These are phyloP conservation scores for Propithecus perrieri DNA, from an alignment of 2,797 vertebrate species.

Conservation along the genomic window DNA sequence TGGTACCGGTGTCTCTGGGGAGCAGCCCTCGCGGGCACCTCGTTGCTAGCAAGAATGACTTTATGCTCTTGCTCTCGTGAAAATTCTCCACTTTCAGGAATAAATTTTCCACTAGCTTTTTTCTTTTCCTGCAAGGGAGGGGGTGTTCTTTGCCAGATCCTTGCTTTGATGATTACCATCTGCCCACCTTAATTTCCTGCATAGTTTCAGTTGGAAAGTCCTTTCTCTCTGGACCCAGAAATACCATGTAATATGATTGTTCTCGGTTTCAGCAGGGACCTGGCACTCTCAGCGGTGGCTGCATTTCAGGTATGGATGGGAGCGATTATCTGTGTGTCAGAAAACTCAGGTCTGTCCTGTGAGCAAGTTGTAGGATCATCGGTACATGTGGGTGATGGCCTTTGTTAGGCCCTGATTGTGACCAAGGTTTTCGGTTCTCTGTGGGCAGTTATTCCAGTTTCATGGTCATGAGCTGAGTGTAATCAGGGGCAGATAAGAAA, in stretches of 20 bases:
- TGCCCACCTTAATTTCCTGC: neutral
- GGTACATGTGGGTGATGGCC: neutral
- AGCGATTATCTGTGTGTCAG: neutral
- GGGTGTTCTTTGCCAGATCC: neutral
- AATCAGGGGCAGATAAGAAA: constrained; percentile 68
- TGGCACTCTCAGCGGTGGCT: neutral
- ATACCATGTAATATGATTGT: neutral
- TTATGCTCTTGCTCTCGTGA: neutral
- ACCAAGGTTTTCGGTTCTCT: constrained; percentile 41
- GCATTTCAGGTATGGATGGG: neutral
- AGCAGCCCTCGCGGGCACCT: neutral
- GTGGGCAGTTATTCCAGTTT: constrained; percentile 34
- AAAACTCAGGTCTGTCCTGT: neutral
- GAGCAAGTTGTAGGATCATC: neutral
- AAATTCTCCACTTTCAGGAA: neutral
- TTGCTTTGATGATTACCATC: constrained; percentile 13
- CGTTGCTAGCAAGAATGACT: neutral
- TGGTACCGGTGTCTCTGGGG: neutral
- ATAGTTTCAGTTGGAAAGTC: constrained; percentile 14
- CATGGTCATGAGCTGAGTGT: constrained; percentile 20
- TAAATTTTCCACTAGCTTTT: neutral
- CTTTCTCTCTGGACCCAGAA: neutral
- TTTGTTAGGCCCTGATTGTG: neutral
- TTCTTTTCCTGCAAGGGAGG: neutral
- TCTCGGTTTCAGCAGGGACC: neutral